Evolutionary conservation across 1,140 invertebrate genomes (phyloP), one percentile per base, ranked within the genome.

Genomic region (Saccostrea echinata): DNA sequence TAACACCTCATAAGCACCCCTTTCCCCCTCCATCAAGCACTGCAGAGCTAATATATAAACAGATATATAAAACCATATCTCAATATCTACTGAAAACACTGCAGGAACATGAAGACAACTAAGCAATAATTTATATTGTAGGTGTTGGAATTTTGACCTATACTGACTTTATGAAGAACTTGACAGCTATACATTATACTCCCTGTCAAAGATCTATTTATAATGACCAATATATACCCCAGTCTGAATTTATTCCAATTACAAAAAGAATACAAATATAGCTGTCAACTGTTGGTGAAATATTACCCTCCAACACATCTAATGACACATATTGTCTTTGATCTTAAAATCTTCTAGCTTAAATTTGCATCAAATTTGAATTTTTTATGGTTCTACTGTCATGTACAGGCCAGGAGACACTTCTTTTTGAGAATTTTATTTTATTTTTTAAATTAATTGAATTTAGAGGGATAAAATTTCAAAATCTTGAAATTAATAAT

Each of bases 301-400:
- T 71, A 12, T 71, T 6, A 61, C 64, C n/a, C 21, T 30, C 27
- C 27, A 30, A 71, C 27, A 71, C 27, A 30, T 57, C 16, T 57
- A 57, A 3, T 68, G 68, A 9, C 16, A 27, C 16, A 27, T 2
- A 24, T 33, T 71, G 24, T 71, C 68, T 71, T 71, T 71, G 68
- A 71, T 71, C 68, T 9, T 33, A 27, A 71, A 71, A 71, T 71
- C 68, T 30, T 33, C 30, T 71, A 24, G 27, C 68, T 71, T 71
- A n/a, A 71, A 71, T 71, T 71, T 33, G 68, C 68, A 71, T 71
- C 13, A 27, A 43, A 71, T 71, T 71, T 71, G 30, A 71, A 71
- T 71, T 30, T 61, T 43, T 57, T 57, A 57, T 57, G 55, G 2
- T 21, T 21, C 16, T 57, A 16, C 16, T 18, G 13, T 57, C 55